Evolutionary conservation across 2,113 vertebrate species (phyloP).

Genomic region (Trichomycterus rosablanca): DNA sequence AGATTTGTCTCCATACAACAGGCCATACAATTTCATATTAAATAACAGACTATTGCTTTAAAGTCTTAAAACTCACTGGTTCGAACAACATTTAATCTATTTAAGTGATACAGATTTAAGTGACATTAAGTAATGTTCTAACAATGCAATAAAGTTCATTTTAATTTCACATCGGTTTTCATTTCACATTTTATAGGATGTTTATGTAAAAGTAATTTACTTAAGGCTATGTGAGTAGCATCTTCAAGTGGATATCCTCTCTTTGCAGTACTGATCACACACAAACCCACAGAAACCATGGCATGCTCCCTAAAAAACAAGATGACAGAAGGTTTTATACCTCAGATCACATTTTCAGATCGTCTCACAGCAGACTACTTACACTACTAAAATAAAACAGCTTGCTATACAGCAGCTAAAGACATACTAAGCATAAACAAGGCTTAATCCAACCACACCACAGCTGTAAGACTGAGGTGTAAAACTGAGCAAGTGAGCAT

Average conservation of each 20-base stretch:
- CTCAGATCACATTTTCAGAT: background rate
- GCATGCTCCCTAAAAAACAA: slow-evolving; percentile 79
- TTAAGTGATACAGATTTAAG: too few species aligned
- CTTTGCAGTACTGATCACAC: slow-evolving; percentile 86
- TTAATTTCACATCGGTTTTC: too few species aligned
- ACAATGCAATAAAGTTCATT: too few species aligned
- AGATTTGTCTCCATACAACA: too few species aligned
- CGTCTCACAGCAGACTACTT: background rate
- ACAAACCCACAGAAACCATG: slow-evolving; percentile 85
- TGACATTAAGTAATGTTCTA: too few species aligned
- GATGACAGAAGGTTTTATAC: background rate
- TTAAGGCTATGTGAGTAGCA: slow-evolving; percentile 90
- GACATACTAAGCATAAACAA: background rate
- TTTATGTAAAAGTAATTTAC: slow-evolving; percentile 67
- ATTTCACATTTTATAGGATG: background rate
- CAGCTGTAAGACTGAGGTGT: background rate
- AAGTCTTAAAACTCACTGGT: too few species aligned
- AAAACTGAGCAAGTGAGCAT: too few species aligned
- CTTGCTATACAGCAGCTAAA: background rate
- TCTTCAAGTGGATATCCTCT: slow-evolving; percentile 92
- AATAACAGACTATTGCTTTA: too few species aligned
- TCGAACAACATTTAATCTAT: too few species aligned
- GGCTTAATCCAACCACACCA: background rate
- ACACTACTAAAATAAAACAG: background rate
- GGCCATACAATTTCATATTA: too few species aligned